phyloP scores from a whole-genome alignment of 2,888 invertebrate species.

The Pheosia gnoma region DNA sequence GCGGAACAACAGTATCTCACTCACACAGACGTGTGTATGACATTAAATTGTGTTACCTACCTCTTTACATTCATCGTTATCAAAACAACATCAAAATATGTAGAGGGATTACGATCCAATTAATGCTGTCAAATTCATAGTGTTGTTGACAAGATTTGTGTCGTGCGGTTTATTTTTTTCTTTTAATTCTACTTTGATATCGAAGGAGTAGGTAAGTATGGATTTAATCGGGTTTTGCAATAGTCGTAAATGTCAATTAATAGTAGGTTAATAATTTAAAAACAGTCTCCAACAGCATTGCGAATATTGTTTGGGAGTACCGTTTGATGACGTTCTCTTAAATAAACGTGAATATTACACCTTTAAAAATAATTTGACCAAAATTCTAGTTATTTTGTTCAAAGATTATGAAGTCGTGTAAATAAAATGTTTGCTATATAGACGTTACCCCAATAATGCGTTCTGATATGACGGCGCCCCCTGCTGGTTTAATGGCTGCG shows the following conservation, averaged over 20 bases:
- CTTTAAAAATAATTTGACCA: not conserved
- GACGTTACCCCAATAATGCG: conserved; percentile 53
- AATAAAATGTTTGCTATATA: conserved; percentile 51
- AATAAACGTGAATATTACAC: not conserved
- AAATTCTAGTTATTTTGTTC: conserved; percentile 25
- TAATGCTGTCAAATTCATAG: not conserved
- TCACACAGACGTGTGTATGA: not conserved
- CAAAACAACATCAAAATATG: not conserved
- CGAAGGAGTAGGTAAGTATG: not conserved
- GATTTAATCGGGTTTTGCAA: not conserved
- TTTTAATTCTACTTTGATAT: conserved; percentile 4
- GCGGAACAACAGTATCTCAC: not conserved
- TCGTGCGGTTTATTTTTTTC: not conserved
- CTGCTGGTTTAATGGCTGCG: conserved; percentile 65
- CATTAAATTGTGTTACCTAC: too few relatives aligned
- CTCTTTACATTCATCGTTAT: too few relatives aligned
- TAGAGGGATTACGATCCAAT: not conserved
- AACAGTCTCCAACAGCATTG: too few relatives aligned
- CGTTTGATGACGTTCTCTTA: not conserved
- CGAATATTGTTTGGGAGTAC: too few relatives aligned
- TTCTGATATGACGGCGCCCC: conserved; percentile 57
- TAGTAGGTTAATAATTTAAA: not conserved
- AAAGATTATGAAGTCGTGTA: conserved; percentile 28
- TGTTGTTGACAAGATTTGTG: not conserved
- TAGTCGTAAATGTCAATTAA: conserved; percentile 6